Evolutionary conservation across 2,797 vertebrate genomes (phyloP).

Genomic region (Chrosomus eos): DNA sequence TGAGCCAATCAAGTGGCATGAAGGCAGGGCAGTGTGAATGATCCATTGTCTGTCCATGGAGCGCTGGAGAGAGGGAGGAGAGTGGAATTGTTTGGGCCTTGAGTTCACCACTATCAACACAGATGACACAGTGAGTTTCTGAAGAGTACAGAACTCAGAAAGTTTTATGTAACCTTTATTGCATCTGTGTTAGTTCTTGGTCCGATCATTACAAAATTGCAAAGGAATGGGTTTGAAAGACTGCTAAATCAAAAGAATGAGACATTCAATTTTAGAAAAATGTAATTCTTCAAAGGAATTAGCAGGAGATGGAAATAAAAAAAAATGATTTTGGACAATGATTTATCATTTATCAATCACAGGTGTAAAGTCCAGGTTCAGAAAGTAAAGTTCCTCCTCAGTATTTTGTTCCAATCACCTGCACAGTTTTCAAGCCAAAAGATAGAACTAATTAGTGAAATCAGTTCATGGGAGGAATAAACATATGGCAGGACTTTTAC

Average conservation of each 20-base stretch:
- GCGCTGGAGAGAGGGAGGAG: constrained; percentile 21
- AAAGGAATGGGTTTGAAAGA: not conserved
- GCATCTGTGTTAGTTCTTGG: not conserved
- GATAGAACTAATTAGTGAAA: too few species aligned
- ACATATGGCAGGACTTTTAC: too few species aligned
- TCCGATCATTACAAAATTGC: not conserved
- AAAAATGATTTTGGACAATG: not conserved
- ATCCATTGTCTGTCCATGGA: constrained; percentile 43
- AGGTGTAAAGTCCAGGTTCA: too few species aligned
- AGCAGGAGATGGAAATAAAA: not conserved
- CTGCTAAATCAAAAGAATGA: not conserved
- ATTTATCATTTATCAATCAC: not conserved
- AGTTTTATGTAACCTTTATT: not conserved
- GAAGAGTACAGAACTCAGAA: not conserved
- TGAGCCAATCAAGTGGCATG: constrained; percentile 42
- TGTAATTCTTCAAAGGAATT: not conserved
- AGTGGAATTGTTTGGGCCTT: constrained; percentile 24
- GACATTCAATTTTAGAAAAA: not conserved
- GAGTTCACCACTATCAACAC: constrained; percentile 16
- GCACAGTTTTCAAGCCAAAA: too few species aligned
- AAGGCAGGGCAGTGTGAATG: constrained; percentile 41
- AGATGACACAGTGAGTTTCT: constrained; percentile 16
- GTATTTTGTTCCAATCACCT: too few species aligned
- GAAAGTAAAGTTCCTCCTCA: too few species aligned
- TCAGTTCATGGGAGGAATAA: too few species aligned